These are phyloP conservation scores for Cylindroiulus punctatus DNA, from an alignment of 2,888 invertebrate genomes.

Conservation along the genomic window DNA sequence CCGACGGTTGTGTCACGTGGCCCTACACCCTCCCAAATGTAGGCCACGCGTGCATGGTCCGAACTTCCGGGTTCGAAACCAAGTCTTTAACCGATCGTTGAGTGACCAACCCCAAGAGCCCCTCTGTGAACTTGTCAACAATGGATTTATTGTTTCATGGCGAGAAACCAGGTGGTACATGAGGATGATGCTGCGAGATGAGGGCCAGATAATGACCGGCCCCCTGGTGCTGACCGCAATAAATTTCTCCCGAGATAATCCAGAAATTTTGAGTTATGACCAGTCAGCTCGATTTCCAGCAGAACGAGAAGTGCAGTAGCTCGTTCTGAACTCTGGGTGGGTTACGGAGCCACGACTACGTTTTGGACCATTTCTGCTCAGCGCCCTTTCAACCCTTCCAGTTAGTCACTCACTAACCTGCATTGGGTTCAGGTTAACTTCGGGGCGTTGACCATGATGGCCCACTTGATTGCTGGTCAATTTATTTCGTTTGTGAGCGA, in stretches of 20 bases:
- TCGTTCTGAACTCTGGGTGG: background rate
- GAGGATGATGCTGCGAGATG: background rate
- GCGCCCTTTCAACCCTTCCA: background rate
- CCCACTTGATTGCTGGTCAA: background rate
- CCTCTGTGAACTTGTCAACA: constrained; percentile 22
- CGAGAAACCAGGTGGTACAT: constrained; percentile 21
- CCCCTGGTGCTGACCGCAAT: background rate
- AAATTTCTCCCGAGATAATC: background rate
- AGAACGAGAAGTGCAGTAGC: background rate
- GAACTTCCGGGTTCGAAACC: constrained; percentile 13
- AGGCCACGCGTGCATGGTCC: background rate
- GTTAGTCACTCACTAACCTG: background rate
- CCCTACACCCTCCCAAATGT: background rate
- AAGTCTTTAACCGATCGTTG: background rate
- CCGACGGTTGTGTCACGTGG: background rate
- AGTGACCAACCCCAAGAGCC: background rate
- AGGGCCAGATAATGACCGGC: background rate
- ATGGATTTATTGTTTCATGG: constrained; percentile 3
- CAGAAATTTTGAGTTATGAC: background rate
- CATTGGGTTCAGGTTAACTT: constrained; percentile 3
- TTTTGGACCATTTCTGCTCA: background rate
- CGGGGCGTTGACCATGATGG: constrained; percentile 17
- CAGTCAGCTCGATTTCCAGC: background rate
- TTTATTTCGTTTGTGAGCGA: background rate
- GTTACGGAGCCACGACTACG: background rate